phyloP scores from a whole-genome alignment of 1,140 invertebrate species.

The Conus betulinus region DNA sequence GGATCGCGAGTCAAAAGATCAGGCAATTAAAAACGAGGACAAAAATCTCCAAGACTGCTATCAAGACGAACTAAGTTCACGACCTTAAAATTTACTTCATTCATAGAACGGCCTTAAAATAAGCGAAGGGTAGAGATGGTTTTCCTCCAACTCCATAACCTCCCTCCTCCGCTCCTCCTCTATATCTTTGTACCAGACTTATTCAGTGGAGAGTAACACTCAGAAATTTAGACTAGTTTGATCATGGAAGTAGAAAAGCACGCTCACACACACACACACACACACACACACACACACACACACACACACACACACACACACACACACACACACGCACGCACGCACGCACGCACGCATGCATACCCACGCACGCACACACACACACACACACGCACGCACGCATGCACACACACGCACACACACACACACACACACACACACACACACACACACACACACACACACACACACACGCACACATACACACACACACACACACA shows the following conservation, averaged over 20 bases:
- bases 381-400: neutral
- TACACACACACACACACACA: neutral
- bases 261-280: neutral
- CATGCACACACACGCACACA: neutral
- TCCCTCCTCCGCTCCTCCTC: no score
- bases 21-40: no score
- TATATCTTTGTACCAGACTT: no score
- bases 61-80: no score
- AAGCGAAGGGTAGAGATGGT: no score
- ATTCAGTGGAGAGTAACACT: no score
- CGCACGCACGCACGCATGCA: neutral
- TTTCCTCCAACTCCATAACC: no score
- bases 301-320: neutral
- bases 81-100: no score
- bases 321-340: neutral
- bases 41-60: no score
- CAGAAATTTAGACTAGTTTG: no score
- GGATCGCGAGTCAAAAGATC: no score
- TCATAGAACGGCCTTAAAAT: no score
- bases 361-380: neutral
- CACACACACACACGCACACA: neutral
- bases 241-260: neutral
- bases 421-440: neutral
- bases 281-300: neutral
- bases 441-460: slow-evolving; percentile 8